Evolutionary conservation across 1,140 invertebrate species (phyloP).

Genomic region (Pogonomyrmex barbatus): DNA sequence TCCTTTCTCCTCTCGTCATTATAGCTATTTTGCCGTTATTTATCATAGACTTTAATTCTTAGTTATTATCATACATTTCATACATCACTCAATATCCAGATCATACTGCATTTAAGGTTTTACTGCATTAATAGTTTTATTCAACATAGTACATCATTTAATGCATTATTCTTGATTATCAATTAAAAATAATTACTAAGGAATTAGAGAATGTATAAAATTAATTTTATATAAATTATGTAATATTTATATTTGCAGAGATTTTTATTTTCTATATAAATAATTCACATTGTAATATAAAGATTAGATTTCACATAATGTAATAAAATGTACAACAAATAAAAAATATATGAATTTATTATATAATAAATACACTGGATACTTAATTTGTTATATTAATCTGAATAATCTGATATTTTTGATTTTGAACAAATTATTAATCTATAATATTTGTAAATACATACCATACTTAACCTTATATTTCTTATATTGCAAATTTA

Average conservation of each 20-base stretch:
- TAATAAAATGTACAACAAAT: too few relatives aligned
- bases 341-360: too few relatives aligned
- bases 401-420: not conserved
- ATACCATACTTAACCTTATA: not conserved
- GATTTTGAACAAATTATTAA: not conserved
- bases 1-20: constrained; percentile 16
- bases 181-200: not conserved
- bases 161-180: not conserved
- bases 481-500: not conserved
- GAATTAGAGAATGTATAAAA: not conserved
- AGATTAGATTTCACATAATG: too few relatives aligned
- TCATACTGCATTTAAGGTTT: not conserved
- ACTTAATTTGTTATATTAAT: too few relatives aligned
- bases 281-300: too few relatives aligned
- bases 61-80: not conserved
- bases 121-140: not conserved
- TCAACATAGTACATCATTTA: not conserved
- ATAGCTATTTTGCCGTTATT: not conserved
- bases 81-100: not conserved
- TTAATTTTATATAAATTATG: not conserved
- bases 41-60: constrained; percentile 11
- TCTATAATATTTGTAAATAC: not conserved
- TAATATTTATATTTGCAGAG: not conserved
- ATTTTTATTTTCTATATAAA: not conserved
- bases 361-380: too few relatives aligned